phyloP scores from a whole-genome alignment of 2,888 invertebrate genomes.

The Leptinotarsa tumamoca region DNA sequence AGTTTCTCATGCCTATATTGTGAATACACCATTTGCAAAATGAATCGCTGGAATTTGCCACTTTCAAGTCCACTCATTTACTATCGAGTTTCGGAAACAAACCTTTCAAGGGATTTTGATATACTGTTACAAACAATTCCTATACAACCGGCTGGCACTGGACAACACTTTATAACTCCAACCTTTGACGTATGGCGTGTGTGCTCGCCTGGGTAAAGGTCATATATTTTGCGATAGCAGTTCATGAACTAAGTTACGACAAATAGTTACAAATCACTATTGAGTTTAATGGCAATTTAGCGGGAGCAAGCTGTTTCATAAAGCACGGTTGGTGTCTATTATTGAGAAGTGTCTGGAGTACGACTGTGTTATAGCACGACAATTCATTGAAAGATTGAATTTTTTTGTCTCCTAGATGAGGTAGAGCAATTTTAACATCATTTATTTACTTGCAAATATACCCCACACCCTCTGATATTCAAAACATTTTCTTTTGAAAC shows the following conservation, averaged over 20 bases:
- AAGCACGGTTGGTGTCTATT: conserved; percentile 9
- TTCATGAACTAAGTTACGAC: conserved; percentile 17
- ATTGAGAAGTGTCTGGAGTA: background rate
- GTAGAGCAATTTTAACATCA: background rate
- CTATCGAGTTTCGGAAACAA: background rate
- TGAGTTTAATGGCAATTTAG: conserved; percentile 12
- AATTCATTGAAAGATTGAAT: background rate
- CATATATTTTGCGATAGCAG: conserved; percentile 8
- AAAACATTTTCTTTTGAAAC: too few relatives aligned
- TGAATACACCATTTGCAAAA: background rate
- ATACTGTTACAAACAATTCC: conserved; percentile 3
- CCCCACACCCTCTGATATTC: too few relatives aligned
- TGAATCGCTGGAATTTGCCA: background rate
- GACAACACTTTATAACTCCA: conserved; percentile 4
- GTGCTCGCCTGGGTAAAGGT: background rate
- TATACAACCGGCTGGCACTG: background rate
- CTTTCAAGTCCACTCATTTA: background rate
- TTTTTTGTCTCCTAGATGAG: background rate
- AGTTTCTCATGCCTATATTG: background rate
- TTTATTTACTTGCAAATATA: background rate
- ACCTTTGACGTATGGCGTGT: conserved; percentile 20
- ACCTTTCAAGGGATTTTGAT: background rate
- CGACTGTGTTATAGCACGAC: background rate
- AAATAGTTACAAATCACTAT: conserved; percentile 20
- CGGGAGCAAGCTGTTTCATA: conserved; percentile 12